Conservation (phyloP, 2,113 vertebrate species). For the Chaetorhynchus papuensis region DNA sequence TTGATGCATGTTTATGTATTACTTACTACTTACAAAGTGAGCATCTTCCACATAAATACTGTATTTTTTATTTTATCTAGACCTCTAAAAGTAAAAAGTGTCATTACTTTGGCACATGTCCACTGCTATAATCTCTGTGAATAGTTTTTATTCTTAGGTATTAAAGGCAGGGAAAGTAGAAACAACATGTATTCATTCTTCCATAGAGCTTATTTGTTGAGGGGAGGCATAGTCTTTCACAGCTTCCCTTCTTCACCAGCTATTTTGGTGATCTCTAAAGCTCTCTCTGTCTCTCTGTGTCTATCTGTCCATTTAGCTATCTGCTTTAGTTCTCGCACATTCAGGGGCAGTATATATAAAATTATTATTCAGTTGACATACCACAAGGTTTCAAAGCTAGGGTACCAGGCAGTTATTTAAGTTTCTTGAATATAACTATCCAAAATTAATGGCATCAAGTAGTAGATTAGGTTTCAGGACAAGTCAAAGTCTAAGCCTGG, state of each 20-base stretch:
- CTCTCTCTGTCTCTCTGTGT: background rate
- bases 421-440: background rate
- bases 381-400: background rate
- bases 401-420: background rate
- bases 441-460: background rate
- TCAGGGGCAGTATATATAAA: background rate
- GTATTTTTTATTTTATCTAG: background rate
- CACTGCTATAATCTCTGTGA: background rate
- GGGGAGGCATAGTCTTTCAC: background rate
- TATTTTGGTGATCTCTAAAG: background rate
- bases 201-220: background rate
- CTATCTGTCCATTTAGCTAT: background rate
- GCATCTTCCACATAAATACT: background rate
- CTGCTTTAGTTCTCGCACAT: background rate
- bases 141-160: background rate
- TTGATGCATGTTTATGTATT: background rate
- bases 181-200: accelerated
- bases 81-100: background rate
- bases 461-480: background rate
- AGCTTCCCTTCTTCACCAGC: background rate
- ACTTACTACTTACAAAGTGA: background rate
- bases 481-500: background rate
- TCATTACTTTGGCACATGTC: background rate
- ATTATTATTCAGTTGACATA: background rate
- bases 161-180: background rate